Percentiles rank a stretch among this genome's conserved stretches.
These are phyloP conservation scores for Herpetotheres cachinnans DNA, from an alignment of 2,113 vertebrate species.

Conservation along the genomic window DNA sequence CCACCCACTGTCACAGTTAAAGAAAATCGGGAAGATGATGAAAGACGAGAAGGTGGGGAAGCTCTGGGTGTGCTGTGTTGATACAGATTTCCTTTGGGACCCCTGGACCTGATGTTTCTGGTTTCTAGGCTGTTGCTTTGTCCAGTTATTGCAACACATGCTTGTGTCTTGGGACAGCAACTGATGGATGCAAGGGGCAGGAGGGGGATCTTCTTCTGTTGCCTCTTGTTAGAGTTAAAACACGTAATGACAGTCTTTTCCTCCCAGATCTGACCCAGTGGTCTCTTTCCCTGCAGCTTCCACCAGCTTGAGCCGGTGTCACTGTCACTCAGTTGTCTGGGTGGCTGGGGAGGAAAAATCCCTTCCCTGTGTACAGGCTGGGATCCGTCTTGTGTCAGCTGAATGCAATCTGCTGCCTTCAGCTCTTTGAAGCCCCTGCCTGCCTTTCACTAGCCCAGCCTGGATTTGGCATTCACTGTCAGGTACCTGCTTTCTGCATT, in stretches of 20 bases:
- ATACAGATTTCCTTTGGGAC: neutral
- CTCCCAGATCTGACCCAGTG: neutral
- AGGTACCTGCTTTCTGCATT: neutral
- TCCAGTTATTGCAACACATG: accelerated
- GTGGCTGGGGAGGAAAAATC: neutral
- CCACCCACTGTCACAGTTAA: accelerated
- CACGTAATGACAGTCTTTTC: neutral
- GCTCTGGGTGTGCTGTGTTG: neutral
- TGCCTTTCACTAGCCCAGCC: neutral
- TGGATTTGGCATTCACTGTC: neutral
- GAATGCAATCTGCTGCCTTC: neutral
- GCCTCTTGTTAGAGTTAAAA: neutral
- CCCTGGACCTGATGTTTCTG: neutral
- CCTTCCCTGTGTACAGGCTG: neutral
- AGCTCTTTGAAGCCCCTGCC: neutral
- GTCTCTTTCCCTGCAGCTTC: neutral
- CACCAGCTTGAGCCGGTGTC: neutral
- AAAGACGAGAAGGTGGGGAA: neutral
- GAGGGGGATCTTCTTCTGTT: neutral
- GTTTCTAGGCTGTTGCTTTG: neutral
- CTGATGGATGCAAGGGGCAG: neutral
- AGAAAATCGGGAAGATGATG: neutral
- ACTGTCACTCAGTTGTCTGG: neutral
- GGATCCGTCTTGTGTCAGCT: neutral
- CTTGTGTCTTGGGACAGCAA: neutral